Conservation (phyloP, 2,113 vertebrate species). For the Lampris megalopsis region DNA sequence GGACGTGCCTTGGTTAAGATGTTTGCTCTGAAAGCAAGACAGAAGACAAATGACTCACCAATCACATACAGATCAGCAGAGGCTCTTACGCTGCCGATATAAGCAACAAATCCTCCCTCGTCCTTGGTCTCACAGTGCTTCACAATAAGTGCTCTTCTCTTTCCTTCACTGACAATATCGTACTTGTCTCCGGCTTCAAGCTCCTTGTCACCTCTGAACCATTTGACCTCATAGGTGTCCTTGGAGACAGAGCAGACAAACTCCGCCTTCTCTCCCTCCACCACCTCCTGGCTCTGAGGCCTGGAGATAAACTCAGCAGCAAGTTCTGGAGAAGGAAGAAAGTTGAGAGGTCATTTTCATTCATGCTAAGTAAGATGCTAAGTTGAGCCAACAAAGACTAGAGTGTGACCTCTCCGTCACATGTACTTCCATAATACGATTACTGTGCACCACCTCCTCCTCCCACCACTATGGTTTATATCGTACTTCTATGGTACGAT, state of each 20-base stretch:
- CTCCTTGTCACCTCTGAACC: slow-evolving; percentile 87
- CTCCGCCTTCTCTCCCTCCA: slow-evolving; percentile 96
- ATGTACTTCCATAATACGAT: too few species aligned
- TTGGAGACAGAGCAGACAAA: slow-evolving; percentile 96
- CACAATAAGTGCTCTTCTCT: slow-evolving; percentile 89
- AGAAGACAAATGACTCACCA: slow-evolving; percentile 80
- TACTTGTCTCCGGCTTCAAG: slow-evolving; percentile 90
- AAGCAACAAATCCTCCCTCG: slow-evolving; percentile 87
- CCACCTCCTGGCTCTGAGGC: slow-evolving; percentile 93
- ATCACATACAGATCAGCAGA: slow-evolving; percentile 90
- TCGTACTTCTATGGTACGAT: too few species aligned
- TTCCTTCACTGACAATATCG: slow-evolving; percentile 90
- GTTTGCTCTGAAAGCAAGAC: background rate
- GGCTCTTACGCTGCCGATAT: slow-evolving; percentile 89
- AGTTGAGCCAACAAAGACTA: too few species aligned
- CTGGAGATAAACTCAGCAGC: slow-evolving; percentile 96
- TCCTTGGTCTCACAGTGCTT: slow-evolving; percentile 89
- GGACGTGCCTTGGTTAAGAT: background rate
- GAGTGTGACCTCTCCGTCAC: too few species aligned
- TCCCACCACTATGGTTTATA: too few species aligned
- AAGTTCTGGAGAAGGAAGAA: slow-evolving; percentile 85
- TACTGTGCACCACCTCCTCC: too few species aligned
- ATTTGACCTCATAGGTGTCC: slow-evolving; percentile 90
- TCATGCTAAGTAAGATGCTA: background rate
- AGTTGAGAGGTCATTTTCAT: background rate